A percentile compares a stretch with the other conserved stretches of the same genome.
These are phyloP conservation scores for Nephrotoma appendiculata DNA, from an alignment of 2,888 invertebrate genomes.

Conservation along the genomic window DNA sequence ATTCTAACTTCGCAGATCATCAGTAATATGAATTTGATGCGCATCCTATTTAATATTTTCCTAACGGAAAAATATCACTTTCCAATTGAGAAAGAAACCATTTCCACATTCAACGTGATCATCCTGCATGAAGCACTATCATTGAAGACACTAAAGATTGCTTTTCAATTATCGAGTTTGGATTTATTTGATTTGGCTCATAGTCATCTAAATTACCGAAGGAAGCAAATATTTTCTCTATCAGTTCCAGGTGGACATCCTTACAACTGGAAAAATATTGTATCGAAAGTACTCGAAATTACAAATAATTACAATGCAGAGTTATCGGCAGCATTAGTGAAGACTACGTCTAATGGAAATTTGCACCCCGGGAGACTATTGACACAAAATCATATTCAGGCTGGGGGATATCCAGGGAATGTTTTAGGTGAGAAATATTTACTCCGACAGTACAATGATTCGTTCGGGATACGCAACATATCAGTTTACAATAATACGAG, in stretches of 20 bases:
- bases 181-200: conserved; percentile 50
- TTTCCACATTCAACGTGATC: conserved; percentile 30
- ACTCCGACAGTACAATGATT: conserved; percentile 26
- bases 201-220: conserved; percentile 39
- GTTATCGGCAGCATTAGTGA: conserved; percentile 36
- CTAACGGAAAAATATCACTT: conserved; percentile 56
- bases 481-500: conserved; percentile 9
- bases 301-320: conserved; percentile 51
- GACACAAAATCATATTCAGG: conserved; percentile 14
- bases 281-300: conserved; percentile 43
- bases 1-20: conserved; percentile 52
- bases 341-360: conserved; percentile 17
- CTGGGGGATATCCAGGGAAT: neutral
- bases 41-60: conserved; percentile 51
- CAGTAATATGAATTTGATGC: conserved; percentile 54
- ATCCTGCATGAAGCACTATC: conserved; percentile 47
- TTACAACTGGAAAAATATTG: conserved; percentile 66
- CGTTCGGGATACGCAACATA: conserved; percentile 25
- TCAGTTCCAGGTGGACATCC: conserved; percentile 79
- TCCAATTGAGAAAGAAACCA: conserved; percentile 34
- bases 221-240: conserved; percentile 51
- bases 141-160: conserved; percentile 39
- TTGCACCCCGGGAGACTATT: conserved; percentile 1
- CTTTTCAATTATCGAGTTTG: conserved; percentile 60
- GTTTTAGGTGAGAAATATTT: conserved; percentile 24